Evolutionary conservation across 2,797 vertebrate genomes (phyloP).

Genomic region (Malurus leucopterus): DNA sequence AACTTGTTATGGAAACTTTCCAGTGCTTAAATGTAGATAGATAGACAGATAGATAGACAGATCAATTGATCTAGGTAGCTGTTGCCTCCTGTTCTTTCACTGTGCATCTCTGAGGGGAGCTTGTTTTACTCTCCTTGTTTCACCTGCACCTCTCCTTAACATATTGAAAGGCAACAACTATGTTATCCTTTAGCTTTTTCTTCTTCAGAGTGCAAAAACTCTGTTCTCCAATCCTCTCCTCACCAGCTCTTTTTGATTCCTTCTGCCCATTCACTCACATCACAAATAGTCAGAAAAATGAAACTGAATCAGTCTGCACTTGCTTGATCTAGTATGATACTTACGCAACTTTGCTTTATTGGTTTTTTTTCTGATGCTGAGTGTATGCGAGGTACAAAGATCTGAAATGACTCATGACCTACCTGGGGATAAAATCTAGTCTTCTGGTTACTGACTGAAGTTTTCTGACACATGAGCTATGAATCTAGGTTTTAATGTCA

Average conservation of each 20-base stretch:
- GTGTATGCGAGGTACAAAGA: neutral
- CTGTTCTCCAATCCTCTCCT: neutral
- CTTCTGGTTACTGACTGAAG: neutral
- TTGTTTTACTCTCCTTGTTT: neutral
- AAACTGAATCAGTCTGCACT: neutral
- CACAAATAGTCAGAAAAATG: neutral
- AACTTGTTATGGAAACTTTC: neutral
- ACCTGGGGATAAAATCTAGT: neutral
- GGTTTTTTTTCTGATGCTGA: neutral
- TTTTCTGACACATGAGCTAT: neutral
- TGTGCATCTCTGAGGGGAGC: neutral
- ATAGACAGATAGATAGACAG: neutral
- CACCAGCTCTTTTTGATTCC: neutral
- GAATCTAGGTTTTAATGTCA: constrained; percentile 8
- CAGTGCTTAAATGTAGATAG: neutral
- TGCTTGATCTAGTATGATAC: neutral
- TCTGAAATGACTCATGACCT: neutral
- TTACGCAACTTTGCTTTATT: neutral
- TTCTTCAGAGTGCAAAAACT: neutral
- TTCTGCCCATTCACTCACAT: neutral
- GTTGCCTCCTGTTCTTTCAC: neutral
- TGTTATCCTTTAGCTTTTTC: neutral
- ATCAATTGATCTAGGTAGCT: no score
- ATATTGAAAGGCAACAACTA: neutral
- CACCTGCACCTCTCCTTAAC: neutral